Evolutionary conservation across 2,113 vertebrate species (phyloP), one percentile per base, ranked within the genome.

Genomic region (Poecilia latipinna): DNA sequence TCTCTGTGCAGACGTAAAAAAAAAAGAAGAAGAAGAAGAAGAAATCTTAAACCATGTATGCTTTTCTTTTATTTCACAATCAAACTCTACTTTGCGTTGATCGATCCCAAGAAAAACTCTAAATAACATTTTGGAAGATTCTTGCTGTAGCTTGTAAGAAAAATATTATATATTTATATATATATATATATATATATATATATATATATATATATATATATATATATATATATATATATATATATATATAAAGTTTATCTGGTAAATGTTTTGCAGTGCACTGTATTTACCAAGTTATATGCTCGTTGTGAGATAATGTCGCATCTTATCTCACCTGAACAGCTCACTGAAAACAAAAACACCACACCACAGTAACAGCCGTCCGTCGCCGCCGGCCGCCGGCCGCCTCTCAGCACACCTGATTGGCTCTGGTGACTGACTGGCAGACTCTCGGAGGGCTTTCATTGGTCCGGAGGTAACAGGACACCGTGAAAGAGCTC

Each of bases 351-450:
- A 89, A 91, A 92, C 89, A 90, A 90, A 89, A 75, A 74, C 26
- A 66, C 77, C 90, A 90, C 61, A 82, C 90, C 92, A 90, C 90
- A 74, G 91, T 92, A 91, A 92, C 89, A 87, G 79, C 77, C 79
- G 85, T 88, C 88, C 62, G 72, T 79, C 81, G 84, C 84, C 72
- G 37, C 85, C 51, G 17, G 84, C 84, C 72, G 37, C 85, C 51
- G 17, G 72, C 75, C 80, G 78, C 74, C 78, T 32, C 79, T 54
- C 61, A 60, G 1, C 60, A n/a, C 68, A 15, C 65, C 61, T 11
- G 24, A 89, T 91, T 91, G 92, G 90, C 5, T n/a, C 64, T 5
- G 12, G 19, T 3, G 17, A 8, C 3, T 85, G 82, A 87, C 42
- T 65, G 80, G 68, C 88, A 48, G 17, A 12, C 17, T 26, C 35